Conservation (phyloP, 2,113 vertebrate genomes). For the Hyaena hyaena region DNA sequence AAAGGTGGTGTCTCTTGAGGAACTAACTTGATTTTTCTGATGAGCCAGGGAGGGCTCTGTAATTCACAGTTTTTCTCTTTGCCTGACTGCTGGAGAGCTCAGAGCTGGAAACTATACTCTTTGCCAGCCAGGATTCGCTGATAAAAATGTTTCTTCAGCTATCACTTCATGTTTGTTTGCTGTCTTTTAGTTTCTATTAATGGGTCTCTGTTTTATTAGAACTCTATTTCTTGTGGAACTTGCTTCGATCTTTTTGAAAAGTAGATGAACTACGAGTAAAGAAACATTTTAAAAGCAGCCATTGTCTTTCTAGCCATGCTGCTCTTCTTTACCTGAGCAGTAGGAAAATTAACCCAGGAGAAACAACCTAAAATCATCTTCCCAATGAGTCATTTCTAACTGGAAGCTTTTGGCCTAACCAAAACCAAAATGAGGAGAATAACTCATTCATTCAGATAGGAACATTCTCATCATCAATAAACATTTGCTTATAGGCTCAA, state of each 20-base stretch:
- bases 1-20: not conserved
- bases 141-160: not conserved
- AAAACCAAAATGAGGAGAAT: slow-evolving; percentile 49
- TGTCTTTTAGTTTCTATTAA: not conserved
- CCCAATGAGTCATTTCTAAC: not conserved
- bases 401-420: not conserved
- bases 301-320: not conserved
- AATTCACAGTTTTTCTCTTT: not conserved
- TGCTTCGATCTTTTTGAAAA: slow-evolving; percentile 28
- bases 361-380: slow-evolving; percentile 19
- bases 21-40: not conserved
- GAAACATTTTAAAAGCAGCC: not conserved
- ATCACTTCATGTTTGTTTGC: not conserved
- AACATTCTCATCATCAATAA: not conserved
- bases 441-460: slow-evolving; percentile 6
- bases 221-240: not conserved
- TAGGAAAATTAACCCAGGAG: slow-evolving; percentile 44
- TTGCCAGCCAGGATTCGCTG: not conserved
- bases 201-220: not conserved
- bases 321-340: not conserved
- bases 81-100: not conserved
- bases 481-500: not conserved
- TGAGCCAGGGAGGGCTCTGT: not conserved
- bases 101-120: not conserved
- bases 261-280: not conserved